Evolutionary conservation across 2,113 vertebrate genomes (phyloP), one percentile per base, ranked within the genome.

Genomic region (Rhegmatorhina hoffmannsi): DNA sequence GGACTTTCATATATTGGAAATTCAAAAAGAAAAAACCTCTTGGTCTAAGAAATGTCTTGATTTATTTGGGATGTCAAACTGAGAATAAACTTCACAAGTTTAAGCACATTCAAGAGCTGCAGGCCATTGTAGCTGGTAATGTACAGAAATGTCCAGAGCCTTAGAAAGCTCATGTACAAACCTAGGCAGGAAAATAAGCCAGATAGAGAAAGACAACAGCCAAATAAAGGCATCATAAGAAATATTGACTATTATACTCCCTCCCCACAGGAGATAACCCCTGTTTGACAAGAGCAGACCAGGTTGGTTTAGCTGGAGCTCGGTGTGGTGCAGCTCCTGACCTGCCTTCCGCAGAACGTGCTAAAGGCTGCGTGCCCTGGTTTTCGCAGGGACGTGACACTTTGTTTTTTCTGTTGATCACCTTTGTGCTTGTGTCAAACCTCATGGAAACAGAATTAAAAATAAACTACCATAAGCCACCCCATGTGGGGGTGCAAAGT

Each of bases 401-500:
- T 85, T 92, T 3, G 38, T 11, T 64, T 90, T 53, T 91, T 94
- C 95, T 78, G 97, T 97, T 97, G 82, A 78, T 78, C 92, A 43
- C 92, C 73, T 96, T 83, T 25, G 67, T 69, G 53, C 73, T 91
- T 63, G 67, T 78, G 96, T 94, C 89, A 98, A 97, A 97, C 97
- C 96, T 94, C 96, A 91, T 17, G 33, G 40, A 84, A 84, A 75
- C 68, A 53, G 62, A 80, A 95, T 28, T 26, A 34, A 90, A 95
- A 85, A 75, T 59, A 80, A 62, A 40, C 15, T 7, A 3, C 34
- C 0, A 2, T 20, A 34, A 89, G 49, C 25, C 25, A 11, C 67
- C 23, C 2, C 1, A 2, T 7, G 58, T 24, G 10, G 20, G 36
- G 40, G 38, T 43, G 3, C 7, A 66, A 80, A 40, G 14, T n/a